A percentile compares a stretch with the other conserved stretches of the same genome.
Evolutionary conservation across 2,888 invertebrate genomes (phyloP).

Genomic region (Drosophila leonis): DNA sequence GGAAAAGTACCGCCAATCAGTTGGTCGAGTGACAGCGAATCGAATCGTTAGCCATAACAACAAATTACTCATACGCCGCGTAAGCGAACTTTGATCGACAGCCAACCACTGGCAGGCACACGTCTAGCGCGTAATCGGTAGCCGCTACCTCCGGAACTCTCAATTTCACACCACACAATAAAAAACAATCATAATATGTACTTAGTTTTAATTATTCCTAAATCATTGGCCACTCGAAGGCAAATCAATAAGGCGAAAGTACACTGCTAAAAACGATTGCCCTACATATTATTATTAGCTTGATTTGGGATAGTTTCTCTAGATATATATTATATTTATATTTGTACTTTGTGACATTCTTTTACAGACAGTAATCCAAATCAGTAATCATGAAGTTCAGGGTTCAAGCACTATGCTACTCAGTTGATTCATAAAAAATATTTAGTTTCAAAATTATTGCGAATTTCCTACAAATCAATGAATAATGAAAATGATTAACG

Average conservation of each 20-base stretch:
- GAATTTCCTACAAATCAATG: not conserved
- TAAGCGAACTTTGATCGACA: conserved; percentile 51
- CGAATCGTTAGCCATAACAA: conserved; percentile 7
- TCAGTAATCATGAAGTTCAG: not conserved
- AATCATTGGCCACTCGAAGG: not conserved
- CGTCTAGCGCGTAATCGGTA: conserved; percentile 17
- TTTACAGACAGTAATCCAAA: not conserved
- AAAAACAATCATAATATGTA: not conserved
- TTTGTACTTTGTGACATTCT: not conserved
- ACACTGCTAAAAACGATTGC: not conserved
- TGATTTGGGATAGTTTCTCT: not conserved
- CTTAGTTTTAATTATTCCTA: not conserved
- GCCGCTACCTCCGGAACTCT: conserved; percentile 19
- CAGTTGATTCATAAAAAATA: not conserved
- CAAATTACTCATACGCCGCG: conserved; percentile 67
- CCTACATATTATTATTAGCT: not conserved
- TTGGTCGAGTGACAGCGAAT: conserved; percentile 20
- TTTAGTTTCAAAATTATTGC: not conserved
- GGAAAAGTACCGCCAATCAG: conserved; percentile 25
- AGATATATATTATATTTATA: not conserved
- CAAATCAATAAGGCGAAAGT: not conserved
- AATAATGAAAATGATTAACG: conserved; percentile 1
- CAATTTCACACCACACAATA: conserved; percentile 23
- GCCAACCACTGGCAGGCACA: conserved; percentile 33
- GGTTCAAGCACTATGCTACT: not conserved